phyloP scores from a whole-genome alignment of 2,113 vertebrate species.

The Tychaedon coryphoeus region DNA sequence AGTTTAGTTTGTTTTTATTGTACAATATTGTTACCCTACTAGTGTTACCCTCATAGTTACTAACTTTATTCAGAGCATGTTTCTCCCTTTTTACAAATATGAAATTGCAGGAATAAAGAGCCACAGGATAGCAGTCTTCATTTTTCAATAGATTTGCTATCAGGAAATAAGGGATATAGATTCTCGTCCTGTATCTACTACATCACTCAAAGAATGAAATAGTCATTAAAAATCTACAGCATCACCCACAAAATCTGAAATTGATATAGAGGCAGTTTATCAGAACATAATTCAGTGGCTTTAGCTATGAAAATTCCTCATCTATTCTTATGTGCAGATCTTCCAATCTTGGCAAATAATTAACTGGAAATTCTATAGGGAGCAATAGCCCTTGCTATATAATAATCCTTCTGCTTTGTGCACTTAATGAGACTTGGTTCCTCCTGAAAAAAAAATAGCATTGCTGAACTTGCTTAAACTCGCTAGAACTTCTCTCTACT shows the following conservation, averaged over 20 bases:
- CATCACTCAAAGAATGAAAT: neutral
- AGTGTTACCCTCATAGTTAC: neutral
- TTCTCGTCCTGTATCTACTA: neutral
- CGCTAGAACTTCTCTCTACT: neutral
- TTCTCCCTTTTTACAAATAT: neutral
- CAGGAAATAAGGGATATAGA: neutral
- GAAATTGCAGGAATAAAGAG: neutral
- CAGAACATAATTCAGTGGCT: neutral
- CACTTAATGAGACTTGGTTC: neutral
- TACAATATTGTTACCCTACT: fast-evolving
- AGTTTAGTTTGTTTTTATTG: neutral
- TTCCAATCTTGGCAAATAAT: neutral
- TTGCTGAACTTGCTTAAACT: neutral
- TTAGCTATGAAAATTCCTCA: neutral
- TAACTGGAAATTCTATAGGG: neutral
- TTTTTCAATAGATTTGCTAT: neutral
- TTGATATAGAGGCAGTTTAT: neutral
- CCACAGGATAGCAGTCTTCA: neutral
- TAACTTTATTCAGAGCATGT: neutral
- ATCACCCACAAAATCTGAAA: neutral
- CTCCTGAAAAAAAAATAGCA: neutral
- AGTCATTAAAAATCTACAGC: neutral
- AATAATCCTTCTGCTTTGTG: neutral
- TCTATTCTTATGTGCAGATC: neutral
- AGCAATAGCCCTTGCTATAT: neutral